Conservation (phyloP, 2,113 vertebrate species). For the Catagonus wagneri region DNA sequence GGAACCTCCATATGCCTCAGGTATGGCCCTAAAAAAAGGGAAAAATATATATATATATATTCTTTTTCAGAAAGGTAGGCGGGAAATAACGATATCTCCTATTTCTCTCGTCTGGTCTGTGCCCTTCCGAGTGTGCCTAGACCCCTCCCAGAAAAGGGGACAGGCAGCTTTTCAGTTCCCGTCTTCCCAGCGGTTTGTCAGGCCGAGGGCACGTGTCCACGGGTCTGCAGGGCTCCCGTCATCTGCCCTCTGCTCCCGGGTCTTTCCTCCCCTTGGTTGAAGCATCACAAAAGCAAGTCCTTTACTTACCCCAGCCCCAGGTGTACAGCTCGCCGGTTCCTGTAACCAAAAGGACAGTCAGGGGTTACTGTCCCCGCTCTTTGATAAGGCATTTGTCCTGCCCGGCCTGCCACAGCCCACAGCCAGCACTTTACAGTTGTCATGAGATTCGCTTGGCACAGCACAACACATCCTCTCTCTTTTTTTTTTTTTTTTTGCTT, state of each 20-base stretch:
- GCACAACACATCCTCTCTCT: not conserved
- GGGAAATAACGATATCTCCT: not conserved
- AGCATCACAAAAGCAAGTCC: not conserved
- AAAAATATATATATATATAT: no score
- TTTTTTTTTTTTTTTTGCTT: no score
- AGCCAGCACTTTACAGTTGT: not conserved
- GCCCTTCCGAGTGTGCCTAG: not conserved
- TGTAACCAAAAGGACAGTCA: conserved; percentile 81
- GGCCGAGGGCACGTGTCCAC: not conserved
- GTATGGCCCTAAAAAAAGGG: no score
- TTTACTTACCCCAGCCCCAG: conserved; percentile 98
- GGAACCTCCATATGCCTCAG: no score
- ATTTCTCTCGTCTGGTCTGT: not conserved
- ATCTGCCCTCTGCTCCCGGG: not conserved
- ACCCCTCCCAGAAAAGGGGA: not conserved
- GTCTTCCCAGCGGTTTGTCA: not conserved
- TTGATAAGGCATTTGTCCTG: not conserved
- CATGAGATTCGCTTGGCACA: fast-evolving
- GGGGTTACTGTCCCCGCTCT: not conserved
- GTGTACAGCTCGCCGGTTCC: conserved; percentile 94
- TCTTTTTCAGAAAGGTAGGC: not conserved
- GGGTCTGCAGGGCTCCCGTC: not conserved
- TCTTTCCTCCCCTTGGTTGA: not conserved
- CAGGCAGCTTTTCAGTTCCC: fast-evolving
- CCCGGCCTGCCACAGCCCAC: not conserved